phyloP scores from a whole-genome alignment of 2,888 invertebrate species.

The Drosophila gaucha region DNA sequence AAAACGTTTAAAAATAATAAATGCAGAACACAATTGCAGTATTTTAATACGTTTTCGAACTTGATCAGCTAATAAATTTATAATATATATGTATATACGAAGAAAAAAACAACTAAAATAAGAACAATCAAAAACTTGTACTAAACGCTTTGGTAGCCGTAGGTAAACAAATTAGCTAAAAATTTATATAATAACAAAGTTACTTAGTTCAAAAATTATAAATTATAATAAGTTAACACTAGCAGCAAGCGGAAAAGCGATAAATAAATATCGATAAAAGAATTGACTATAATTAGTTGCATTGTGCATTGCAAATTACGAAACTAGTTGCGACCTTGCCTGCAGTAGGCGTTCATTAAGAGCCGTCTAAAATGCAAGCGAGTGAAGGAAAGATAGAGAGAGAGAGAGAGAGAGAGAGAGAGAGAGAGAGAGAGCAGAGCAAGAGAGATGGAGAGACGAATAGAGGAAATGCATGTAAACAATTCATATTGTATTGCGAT shows the following conservation, averaged over 20 bases:
- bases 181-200: constrained; percentile 8
- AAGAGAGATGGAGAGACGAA: background rate
- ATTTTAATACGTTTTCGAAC: background rate
- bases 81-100: background rate
- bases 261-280: constrained; percentile 40
- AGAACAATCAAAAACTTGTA: constrained; percentile 35
- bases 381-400: background rate
- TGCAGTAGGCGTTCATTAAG: constrained; percentile 74
- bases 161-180: constrained; percentile 7
- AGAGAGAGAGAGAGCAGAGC: background rate
- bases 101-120: background rate
- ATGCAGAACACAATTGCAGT: constrained; percentile 15
- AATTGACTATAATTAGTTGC: constrained; percentile 43
- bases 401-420: constrained; percentile 1
- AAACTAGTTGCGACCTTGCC: constrained; percentile 55
- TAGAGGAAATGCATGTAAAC: constrained; percentile 1
- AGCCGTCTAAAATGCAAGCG: constrained; percentile 78
- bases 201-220: constrained; percentile 13
- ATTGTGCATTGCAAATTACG: constrained; percentile 49
- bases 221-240: constrained; percentile 55
- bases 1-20: constrained; percentile 13
- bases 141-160: constrained; percentile 56
- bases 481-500: background rate
- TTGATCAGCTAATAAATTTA: no score
- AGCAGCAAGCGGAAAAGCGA: constrained; percentile 22